These are phyloP conservation scores for Fulmarus glacialis DNA, from an alignment of 2,113 vertebrate species.

Conservation along the genomic window DNA sequence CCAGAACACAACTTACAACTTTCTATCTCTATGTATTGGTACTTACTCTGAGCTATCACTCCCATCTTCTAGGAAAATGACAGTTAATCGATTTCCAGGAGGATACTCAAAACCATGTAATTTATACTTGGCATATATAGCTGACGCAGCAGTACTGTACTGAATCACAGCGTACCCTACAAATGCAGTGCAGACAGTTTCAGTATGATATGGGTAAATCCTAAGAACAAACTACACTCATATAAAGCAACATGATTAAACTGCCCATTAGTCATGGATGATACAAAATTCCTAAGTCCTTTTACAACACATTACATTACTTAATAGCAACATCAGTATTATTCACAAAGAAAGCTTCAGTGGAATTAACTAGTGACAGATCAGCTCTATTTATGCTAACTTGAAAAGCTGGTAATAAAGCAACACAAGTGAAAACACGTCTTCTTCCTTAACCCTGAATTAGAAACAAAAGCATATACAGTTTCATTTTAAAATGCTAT, in stretches of 20 bases:
- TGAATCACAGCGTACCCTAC: constrained; percentile 90
- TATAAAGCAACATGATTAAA: background rate
- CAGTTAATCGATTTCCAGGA: constrained; percentile 89
- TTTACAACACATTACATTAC: background rate
- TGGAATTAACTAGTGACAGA: background rate
- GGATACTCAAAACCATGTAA: constrained; percentile 95
- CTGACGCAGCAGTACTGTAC: constrained; percentile 92
- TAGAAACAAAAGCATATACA: background rate
- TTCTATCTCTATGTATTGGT: background rate
- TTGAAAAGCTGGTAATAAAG: background rate
- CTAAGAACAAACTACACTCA: background rate
- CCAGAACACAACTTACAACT: background rate
- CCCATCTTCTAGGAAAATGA: constrained; percentile 89
- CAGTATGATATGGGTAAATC: background rate
- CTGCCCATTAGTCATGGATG: background rate
- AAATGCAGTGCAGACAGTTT: background rate
- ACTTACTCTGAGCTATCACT: constrained; percentile 88
- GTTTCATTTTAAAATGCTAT: background rate
- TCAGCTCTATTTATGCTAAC: background rate
- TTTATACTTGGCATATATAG: constrained; percentile 94
- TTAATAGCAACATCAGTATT: background rate
- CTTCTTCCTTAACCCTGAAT: background rate
- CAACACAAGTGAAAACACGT: background rate
- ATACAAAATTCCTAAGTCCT: background rate
- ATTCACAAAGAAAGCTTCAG: background rate